These are phyloP conservation scores for Cydia pomonella DNA, from an alignment of 1,140 invertebrate genomes.

Conservation along the genomic window DNA sequence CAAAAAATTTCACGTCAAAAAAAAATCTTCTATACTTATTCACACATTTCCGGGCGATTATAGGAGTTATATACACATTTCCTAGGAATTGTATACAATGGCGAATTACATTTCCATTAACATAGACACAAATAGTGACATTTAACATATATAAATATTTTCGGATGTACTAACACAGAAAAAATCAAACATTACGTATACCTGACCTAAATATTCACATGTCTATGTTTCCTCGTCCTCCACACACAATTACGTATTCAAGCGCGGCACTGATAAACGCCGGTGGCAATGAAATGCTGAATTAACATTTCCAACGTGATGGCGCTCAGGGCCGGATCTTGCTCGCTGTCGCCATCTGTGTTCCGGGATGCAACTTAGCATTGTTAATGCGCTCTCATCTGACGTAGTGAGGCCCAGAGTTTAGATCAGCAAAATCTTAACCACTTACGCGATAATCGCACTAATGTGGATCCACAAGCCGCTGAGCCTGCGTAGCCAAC, in stretches of 20 bases:
- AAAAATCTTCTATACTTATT: too few relatives aligned
- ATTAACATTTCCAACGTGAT: conserved; percentile 73
- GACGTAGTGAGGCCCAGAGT: too few relatives aligned
- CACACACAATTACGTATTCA: conserved; percentile 56
- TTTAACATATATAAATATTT: background rate
- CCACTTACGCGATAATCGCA: too few relatives aligned
- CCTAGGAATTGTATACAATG: too few relatives aligned
- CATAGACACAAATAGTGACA: too few relatives aligned
- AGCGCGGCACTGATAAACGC: conserved; percentile 45
- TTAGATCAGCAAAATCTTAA: too few relatives aligned
- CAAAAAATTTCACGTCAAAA: too few relatives aligned
- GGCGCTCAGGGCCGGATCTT: conserved; percentile 71
- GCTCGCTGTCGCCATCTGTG: conserved; percentile 81
- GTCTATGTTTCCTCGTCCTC: conserved; percentile 38
- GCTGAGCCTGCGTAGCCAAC: too few relatives aligned
- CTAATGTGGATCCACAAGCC: too few relatives aligned
- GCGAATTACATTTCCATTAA: too few relatives aligned
- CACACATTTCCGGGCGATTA: too few relatives aligned
- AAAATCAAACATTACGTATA: background rate
- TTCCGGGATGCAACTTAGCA: conserved; percentile 84
- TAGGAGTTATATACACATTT: too few relatives aligned
- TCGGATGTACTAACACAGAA: background rate
- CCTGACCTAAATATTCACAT: conserved; percentile 26
- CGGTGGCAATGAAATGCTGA: conserved; percentile 62
- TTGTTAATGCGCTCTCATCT: conserved; percentile 82